A percentile compares a stretch with the other conserved stretches of the same genome.
Evolutionary conservation across 2,888 invertebrate genomes (phyloP).

Genomic region (Nysson spinosus): DNA sequence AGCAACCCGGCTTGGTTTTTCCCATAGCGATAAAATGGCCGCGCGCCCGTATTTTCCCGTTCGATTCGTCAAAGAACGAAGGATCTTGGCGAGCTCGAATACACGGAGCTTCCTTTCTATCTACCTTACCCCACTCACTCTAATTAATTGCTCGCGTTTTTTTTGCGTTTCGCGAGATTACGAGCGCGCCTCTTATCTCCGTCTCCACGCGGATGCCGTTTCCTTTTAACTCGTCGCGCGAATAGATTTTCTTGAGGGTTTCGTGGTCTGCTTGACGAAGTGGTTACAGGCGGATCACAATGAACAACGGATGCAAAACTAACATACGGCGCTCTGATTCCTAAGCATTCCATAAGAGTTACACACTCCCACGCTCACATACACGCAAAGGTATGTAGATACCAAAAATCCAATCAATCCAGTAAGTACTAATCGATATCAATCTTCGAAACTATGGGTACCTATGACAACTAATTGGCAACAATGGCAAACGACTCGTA

Average conservation of each 20-base stretch:
- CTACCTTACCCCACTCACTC: constrained; percentile 11
- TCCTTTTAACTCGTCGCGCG: constrained; percentile 6
- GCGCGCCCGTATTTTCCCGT: constrained; percentile 19
- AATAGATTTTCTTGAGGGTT: neutral
- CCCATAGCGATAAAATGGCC: constrained; percentile 19
- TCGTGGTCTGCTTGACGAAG: constrained; percentile 31
- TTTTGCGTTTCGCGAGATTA: neutral
- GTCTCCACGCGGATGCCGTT: too few relatives aligned
- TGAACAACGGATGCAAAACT: constrained; percentile 71
- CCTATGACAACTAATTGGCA: constrained; percentile 59
- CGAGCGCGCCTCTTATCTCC: too few relatives aligned
- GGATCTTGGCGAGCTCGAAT: constrained; percentile 12
- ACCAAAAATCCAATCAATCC: constrained; percentile 58
- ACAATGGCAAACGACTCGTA: constrained; percentile 54
- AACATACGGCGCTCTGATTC: constrained; percentile 66
- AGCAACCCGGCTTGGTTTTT: constrained; percentile 7
- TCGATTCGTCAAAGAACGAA: constrained; percentile 33
- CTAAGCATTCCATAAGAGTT: constrained; percentile 72
- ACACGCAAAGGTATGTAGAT: constrained; percentile 28
- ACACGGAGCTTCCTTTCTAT: neutral
- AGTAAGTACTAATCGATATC: constrained; percentile 65
- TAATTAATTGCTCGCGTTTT: constrained; percentile 31
- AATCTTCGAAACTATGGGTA: constrained; percentile 61
- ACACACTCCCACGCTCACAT: constrained; percentile 10
- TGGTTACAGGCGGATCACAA: constrained; percentile 57